These are phyloP conservation scores for Esox masquinongy DNA, from an alignment of 2,797 vertebrate species.

Conservation along the genomic window DNA sequence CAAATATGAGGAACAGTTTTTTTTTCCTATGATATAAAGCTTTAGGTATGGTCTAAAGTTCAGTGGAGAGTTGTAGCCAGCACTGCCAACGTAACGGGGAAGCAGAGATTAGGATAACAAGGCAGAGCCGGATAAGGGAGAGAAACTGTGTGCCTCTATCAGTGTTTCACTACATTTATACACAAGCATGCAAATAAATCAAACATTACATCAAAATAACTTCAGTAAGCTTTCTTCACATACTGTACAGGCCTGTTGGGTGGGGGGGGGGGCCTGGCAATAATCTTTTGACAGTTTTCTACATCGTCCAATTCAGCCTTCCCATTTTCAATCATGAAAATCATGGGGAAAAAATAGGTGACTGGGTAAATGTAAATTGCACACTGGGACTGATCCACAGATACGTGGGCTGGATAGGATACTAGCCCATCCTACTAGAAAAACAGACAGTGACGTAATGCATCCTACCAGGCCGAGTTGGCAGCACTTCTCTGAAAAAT, in stretches of 20 bases:
- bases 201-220: constrained; percentile 31
- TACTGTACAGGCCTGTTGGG: background rate
- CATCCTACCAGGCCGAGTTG: background rate
- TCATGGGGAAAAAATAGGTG: constrained; percentile 35
- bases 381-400: background rate
- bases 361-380: constrained; percentile 12
- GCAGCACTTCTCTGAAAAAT: background rate
- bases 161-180: constrained; percentile 25
- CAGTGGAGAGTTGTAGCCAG: constrained; percentile 36
- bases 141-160: constrained; percentile 27
- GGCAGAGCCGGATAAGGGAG: constrained; percentile 27
- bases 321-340: background rate
- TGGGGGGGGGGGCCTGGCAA: constrained; percentile 42
- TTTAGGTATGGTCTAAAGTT: constrained; percentile 79
- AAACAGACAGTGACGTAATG: background rate
- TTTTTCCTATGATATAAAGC: constrained; percentile 88
- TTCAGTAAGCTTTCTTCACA: constrained; percentile 33
- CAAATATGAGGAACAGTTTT: constrained; percentile 97
- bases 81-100: constrained; percentile 28
- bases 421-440: background rate
- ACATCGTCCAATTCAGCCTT: background rate
- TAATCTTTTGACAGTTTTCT: background rate
- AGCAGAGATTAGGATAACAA: constrained; percentile 6
- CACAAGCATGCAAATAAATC: constrained; percentile 60
- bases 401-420: background rate